A percentile compares a stretch with the other conserved stretches of the same genome.
These are phyloP conservation scores for Gymnocheta viridis DNA, from an alignment of 2,888 invertebrate genomes.

Conservation along the genomic window DNA sequence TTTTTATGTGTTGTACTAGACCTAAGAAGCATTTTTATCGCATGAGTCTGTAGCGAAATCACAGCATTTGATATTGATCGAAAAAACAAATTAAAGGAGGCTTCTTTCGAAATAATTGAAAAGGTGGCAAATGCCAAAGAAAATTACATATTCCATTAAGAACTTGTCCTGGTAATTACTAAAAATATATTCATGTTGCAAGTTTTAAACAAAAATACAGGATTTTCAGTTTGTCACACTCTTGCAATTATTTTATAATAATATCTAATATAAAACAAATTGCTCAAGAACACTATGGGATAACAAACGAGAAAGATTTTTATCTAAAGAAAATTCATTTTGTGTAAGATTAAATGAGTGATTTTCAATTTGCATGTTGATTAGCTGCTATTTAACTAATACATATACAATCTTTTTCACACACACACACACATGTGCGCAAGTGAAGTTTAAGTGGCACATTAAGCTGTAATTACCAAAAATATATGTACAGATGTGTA, in stretches of 20 bases:
- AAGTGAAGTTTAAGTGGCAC: neutral
- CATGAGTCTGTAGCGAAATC: no score
- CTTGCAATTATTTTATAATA: constrained; percentile 48
- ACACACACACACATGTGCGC: neutral
- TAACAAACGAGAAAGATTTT: constrained; percentile 30
- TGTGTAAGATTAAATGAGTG: constrained; percentile 54
- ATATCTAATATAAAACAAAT: constrained; percentile 40
- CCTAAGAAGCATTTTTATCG: no score
- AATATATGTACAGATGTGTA: neutral
- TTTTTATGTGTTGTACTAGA: no score
- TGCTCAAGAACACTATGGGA: constrained; percentile 4
- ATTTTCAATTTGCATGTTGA: constrained; percentile 68
- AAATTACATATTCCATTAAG: no score
- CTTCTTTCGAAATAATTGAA: no score
- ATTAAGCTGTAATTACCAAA: constrained; percentile 55
- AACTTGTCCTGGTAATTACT: no score
- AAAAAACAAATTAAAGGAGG: no score
- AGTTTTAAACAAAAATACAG: neutral
- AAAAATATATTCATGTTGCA: no score
- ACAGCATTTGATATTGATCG: no score
- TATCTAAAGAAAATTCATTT: constrained; percentile 50
- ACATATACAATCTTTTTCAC: neutral
- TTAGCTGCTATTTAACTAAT: constrained; percentile 55
- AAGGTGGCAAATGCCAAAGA: no score
- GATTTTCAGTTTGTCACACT: constrained; percentile 30